Percentiles rank a stretch among this genome's conserved stretches.
phyloP scores from a whole-genome alignment of 1,140 invertebrate genomes.

The Drosophila murphyi region DNA sequence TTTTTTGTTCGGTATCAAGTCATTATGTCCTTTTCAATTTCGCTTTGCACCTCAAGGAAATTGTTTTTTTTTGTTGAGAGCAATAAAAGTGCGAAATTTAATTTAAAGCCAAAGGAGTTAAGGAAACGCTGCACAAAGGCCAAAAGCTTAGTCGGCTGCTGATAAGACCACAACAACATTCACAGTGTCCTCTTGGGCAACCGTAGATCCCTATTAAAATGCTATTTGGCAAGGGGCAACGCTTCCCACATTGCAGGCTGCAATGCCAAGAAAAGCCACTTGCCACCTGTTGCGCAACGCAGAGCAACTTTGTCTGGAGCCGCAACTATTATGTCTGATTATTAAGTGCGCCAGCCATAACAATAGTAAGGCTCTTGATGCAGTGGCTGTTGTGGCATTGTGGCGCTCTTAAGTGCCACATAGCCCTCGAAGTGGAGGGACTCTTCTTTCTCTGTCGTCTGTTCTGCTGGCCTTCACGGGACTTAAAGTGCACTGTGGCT shows the following conservation, averaged over 20 bases:
- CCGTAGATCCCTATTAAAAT: conserved; percentile 73
- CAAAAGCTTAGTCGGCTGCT: conserved; percentile 29
- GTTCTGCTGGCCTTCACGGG: conserved; percentile 14
- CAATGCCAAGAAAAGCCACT: conserved; percentile 31
- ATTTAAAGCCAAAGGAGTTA: conserved; percentile 56
- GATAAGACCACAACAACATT: conserved; percentile 11
- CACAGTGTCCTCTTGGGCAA: conserved; percentile 20
- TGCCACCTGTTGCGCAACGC: conserved; percentile 63
- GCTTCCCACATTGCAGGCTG: conserved; percentile 29
- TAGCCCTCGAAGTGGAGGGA: conserved; percentile 6
- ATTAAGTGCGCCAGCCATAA: conserved; percentile 73
- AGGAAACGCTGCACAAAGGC: conserved; percentile 34
- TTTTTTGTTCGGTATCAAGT: conserved; percentile 46
- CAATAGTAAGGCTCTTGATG: conserved; percentile 60
- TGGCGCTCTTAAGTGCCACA: conserved; percentile 27
- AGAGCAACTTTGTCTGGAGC: conserved; percentile 52
- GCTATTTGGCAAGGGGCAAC: conserved; percentile 34
- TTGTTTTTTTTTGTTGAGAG: conserved; percentile 63
- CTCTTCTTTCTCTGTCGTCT: neutral
- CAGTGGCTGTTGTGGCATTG: conserved; percentile 17
- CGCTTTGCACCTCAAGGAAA: conserved; percentile 73
- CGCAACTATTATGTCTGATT: conserved; percentile 75
- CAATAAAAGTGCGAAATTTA: conserved; percentile 78
- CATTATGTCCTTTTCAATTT: conserved; percentile 79
- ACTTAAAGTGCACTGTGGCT: conserved; percentile 58